A percentile compares a stretch with the other conserved stretches of the same genome.
Evolutionary conservation across 2,888 invertebrate species (phyloP).

Genomic region (Podabrus alpinus): DNA sequence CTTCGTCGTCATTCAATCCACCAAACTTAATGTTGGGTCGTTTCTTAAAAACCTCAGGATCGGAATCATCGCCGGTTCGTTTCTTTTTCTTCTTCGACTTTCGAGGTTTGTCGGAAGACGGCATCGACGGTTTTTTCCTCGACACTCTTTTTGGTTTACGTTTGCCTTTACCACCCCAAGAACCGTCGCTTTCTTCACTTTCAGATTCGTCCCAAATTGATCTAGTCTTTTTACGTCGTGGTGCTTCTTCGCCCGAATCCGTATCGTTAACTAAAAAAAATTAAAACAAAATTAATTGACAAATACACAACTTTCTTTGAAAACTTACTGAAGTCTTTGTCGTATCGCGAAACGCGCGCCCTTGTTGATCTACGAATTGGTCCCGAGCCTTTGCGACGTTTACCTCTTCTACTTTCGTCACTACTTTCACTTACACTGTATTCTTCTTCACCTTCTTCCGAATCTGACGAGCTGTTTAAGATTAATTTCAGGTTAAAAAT

Average conservation of each 20-base stretch:
- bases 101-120: constrained; percentile 53
- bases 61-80: constrained; percentile 53
- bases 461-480: constrained; percentile 46
- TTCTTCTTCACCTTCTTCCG: constrained; percentile 60
- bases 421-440: constrained; percentile 63
- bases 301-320: neutral
- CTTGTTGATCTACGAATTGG: constrained; percentile 62
- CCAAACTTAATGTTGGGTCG: constrained; percentile 60
- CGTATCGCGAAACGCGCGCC: constrained; percentile 58
- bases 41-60: constrained; percentile 47
- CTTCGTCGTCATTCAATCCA: constrained; percentile 63
- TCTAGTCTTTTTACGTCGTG: constrained; percentile 62
- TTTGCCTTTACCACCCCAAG: constrained; percentile 58
- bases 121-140: neutral
- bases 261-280: constrained; percentile 45
- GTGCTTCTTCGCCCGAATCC: constrained; percentile 44
- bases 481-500: neutral
- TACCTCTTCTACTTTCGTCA: constrained; percentile 53
- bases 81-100: constrained; percentile 58
- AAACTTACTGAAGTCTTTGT: constrained; percentile 61
- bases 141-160: constrained; percentile 11
- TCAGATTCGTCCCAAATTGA: constrained; percentile 63
- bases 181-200: constrained; percentile 64
- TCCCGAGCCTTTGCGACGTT: constrained; percentile 54
- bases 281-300: neutral